Conservation (phyloP, 2,797 vertebrate genomes). For the Xenops minutus region DNA sequence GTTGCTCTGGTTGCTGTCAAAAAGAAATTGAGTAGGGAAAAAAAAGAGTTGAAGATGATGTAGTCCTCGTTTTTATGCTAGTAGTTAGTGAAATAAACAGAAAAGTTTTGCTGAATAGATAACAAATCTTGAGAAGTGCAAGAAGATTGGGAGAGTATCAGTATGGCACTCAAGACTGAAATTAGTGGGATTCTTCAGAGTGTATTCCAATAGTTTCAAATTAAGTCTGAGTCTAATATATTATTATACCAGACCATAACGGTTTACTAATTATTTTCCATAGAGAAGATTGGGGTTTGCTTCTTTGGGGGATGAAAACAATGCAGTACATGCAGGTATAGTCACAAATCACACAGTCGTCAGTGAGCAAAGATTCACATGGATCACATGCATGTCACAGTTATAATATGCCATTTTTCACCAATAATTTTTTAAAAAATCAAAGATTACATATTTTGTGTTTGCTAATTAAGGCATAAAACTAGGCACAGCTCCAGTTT, state of each 20-base stretch:
- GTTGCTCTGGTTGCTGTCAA: not conserved
- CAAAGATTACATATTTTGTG: not conserved
- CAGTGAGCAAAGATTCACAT: fast-evolving
- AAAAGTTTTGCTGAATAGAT: not conserved
- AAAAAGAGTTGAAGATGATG: not conserved
- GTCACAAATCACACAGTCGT: not conserved
- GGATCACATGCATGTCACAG: fast-evolving
- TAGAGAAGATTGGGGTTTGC: not conserved
- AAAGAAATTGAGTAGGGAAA: not conserved
- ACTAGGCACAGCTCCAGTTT: not conserved
- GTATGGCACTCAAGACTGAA: not conserved
- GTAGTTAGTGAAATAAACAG: not conserved
- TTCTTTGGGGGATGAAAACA: not conserved
- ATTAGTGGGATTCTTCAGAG: not conserved
- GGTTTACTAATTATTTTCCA: not conserved
- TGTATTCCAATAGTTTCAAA: not conserved
- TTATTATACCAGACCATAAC: not conserved
- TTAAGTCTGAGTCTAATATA: not conserved
- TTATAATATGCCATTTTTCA: not conserved
- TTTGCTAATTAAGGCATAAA: not conserved
- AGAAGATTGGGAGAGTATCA: not conserved
- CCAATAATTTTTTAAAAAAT: not conserved
- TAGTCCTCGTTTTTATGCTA: not conserved
- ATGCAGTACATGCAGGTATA: not conserved
- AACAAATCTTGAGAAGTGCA: not conserved